A percentile compares a stretch with the other conserved stretches of the same genome.
Conservation (phyloP, 2,888 invertebrate genomes). For the Acronicta alni region DNA sequence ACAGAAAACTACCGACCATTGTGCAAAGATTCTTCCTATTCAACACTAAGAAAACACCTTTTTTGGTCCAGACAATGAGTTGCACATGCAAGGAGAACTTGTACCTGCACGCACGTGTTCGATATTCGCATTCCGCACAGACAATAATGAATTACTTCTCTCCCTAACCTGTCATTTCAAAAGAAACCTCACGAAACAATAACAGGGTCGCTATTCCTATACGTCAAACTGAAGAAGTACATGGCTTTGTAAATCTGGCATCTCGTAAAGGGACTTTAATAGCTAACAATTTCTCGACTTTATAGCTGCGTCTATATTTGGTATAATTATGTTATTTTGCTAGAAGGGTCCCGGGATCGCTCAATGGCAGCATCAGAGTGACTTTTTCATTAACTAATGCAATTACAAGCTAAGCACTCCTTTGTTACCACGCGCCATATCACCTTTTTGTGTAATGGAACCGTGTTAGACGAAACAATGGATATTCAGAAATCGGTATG, state of each 20-base stretch:
- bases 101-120: slow-evolving; percentile 89
- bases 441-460: slow-evolving; percentile 39
- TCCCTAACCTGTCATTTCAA: slow-evolving; percentile 62
- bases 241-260: slow-evolving; percentile 67
- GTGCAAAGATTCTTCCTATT: slow-evolving; percentile 83
- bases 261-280: slow-evolving; percentile 73
- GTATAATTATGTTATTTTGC: slow-evolving; percentile 61
- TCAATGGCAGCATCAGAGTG: slow-evolving; percentile 38
- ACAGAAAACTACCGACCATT: slow-evolving; percentile 77
- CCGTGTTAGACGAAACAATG: slow-evolving; percentile 36
- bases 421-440: slow-evolving; percentile 38
- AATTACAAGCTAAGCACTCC: slow-evolving; percentile 28
- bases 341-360: slow-evolving; percentile 52
- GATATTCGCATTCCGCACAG: slow-evolving; percentile 77
- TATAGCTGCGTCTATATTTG: slow-evolving; percentile 71
- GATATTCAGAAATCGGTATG: slow-evolving; percentile 52
- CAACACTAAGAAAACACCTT: slow-evolving; percentile 79
- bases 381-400: slow-evolving; percentile 41
- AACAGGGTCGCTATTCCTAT: slow-evolving; percentile 67
- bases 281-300: slow-evolving; percentile 70
- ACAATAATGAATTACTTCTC: slow-evolving; percentile 68
- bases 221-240: slow-evolving; percentile 46
- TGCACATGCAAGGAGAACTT: slow-evolving; percentile 81
- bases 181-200: slow-evolving; percentile 62
- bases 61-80: slow-evolving; percentile 77